Base-by-base conservation (phyloP, 2,888 invertebrate species). In the Agonopterix heracliana region DNA sequence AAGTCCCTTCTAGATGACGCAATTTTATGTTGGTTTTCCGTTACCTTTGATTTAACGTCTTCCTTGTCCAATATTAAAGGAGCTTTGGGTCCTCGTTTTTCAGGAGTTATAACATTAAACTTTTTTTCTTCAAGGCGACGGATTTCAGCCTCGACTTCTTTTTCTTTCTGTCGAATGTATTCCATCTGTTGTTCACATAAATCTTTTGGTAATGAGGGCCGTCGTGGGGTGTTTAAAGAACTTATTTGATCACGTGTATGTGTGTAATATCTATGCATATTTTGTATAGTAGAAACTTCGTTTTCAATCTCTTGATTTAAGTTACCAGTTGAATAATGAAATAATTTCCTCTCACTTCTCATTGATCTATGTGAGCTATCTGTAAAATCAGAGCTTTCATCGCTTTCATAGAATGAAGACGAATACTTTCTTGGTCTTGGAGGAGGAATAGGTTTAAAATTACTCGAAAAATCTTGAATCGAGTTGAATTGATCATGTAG, bases 81-180 rank as follows among this genome's bases (percentile, higher is more conserved):
- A 34, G 81, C 82, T 66, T 76, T 78, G 1, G 81, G 82, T 34
- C 81, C 76, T 63, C 58, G 71, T 55, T 57, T 75, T 36, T 68
- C 63, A 9, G 46, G 17, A 1, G 44, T 10, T 14, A 55, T 47
- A 9, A 49, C 34, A 52, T 59, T 62, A 2, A 49, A 55, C 48
- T 91, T 91, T 61, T 91, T 90, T 41, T 87, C 81, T 76, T 93
- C 92, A 36, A 93, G 74, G 1, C 90, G 84, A 54, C 90, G 89
- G 55, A 93, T 90, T 78, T 93, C 93, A 34, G 89, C 80, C 77
- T 91, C 91, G 5, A 93, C 89, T 70, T 93, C 91, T 60, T 91
- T 90, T 78, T 93, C 93, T 75, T 93, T 93, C 71, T 89, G 90
- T 35, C 90, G 75, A 35, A 93, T 92, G 58, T 92, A 91, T 64